Evolutionary conservation across 2,113 vertebrate species (phyloP).

Genomic region (Chrysochloris asiatica): DNA sequence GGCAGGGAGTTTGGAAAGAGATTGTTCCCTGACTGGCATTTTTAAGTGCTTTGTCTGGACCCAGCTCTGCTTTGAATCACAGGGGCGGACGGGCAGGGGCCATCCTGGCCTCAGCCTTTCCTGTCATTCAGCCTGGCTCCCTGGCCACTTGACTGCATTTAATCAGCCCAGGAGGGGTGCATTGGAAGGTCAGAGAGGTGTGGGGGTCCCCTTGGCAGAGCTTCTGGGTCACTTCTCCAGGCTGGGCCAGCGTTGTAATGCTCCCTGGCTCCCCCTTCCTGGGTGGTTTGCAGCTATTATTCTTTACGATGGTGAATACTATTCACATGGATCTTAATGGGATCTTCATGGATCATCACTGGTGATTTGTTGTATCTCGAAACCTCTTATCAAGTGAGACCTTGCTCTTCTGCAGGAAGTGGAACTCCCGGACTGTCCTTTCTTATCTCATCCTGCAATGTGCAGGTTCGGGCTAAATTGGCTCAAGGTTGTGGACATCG

Average conservation of each 20-base stretch:
- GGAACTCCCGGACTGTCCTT: background rate
- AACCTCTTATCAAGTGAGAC: background rate
- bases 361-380: background rate
- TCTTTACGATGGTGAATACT: background rate
- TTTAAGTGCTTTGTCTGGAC: constrained; percentile 62
- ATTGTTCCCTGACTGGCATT: constrained; percentile 15
- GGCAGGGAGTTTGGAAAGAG: constrained; percentile 28
- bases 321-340: background rate
- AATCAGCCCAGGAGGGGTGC: background rate
- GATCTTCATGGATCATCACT: background rate
- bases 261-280: background rate
- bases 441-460: background rate
- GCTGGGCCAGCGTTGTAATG: background rate
- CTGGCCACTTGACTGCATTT: background rate
- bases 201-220: background rate
- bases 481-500: background rate
- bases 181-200: background rate
- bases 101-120: constrained; percentile 58
- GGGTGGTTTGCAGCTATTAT: background rate
- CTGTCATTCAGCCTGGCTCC: constrained; percentile 55
- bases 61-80: constrained; percentile 50
- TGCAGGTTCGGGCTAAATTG: no score
- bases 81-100: background rate
- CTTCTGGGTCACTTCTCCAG: background rate
- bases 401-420: background rate